Conservation (phyloP, 1,140 invertebrate genomes). For the Muscidifurax raptorellus region DNA sequence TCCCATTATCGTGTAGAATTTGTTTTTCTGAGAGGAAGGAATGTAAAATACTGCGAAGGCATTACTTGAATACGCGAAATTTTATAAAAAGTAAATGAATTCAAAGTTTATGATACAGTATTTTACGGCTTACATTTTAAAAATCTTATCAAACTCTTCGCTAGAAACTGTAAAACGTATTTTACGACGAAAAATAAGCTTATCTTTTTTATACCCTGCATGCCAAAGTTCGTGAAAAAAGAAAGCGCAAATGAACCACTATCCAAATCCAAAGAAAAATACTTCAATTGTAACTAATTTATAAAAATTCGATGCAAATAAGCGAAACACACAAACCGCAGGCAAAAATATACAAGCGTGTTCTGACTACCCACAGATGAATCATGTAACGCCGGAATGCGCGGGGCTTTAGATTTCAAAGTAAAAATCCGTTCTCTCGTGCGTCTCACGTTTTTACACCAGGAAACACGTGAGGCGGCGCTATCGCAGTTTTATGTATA, state of each 20-base stretch:
- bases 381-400: not conserved
- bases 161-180: no score
- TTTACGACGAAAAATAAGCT: no score
- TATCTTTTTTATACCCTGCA: no score
- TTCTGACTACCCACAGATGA: not conserved
- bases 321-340: not conserved
- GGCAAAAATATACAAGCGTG: not conserved
- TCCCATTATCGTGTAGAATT: no score
- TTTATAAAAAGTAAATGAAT: no score
- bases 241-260: not conserved
- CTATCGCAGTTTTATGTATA: not conserved
- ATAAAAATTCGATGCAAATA: not conserved
- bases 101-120: no score
- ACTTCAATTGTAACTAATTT: not conserved
- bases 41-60: no score
- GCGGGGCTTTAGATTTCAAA: conserved; percentile 29
- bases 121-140: no score
- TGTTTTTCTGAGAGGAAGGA: no score
- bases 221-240: not conserved
- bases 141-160: no score
- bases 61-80: no score
- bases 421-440: not conserved
- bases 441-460: conserved; percentile 31
- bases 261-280: not conserved
- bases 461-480: conserved; percentile 13